phyloP scores from a whole-genome alignment of 2,888 invertebrate genomes.

The Serrognathus titanus region DNA sequence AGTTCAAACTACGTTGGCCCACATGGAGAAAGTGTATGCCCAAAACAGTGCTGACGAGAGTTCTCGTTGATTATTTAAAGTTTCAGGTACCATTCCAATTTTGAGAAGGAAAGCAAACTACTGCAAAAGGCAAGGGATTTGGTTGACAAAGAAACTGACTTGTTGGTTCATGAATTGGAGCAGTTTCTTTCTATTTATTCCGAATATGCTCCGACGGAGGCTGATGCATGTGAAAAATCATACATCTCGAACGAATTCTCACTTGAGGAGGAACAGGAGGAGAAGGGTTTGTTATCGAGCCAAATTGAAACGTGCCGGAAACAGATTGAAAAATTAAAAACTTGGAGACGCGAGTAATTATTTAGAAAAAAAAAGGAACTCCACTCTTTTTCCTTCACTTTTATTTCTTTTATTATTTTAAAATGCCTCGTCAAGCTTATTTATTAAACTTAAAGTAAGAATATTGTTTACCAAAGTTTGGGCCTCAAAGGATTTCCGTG shows the following conservation, averaged over 20 bases:
- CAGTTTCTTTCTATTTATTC: slow-evolving; percentile 1
- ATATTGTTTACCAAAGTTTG: too few species aligned
- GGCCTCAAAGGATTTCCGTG: too few species aligned
- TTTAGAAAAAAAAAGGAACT: not conserved
- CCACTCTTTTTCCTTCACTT: too few species aligned
- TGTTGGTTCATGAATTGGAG: slow-evolving; percentile 1
- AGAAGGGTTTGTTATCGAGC: not conserved
- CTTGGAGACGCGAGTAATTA: slow-evolving; percentile 1
- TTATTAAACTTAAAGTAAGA: too few species aligned
- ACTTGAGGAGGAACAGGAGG: not conserved
- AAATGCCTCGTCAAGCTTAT: too few species aligned
- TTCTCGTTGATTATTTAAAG: not conserved
- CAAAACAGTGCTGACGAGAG: not conserved
- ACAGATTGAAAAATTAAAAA: not conserved
- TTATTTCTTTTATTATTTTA: too few species aligned
- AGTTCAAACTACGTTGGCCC: slow-evolving; percentile 3
- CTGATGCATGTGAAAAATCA: not conserved
- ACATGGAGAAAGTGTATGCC: slow-evolving; percentile 5
- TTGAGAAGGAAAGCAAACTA: slow-evolving; percentile 6
- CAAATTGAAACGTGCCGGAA: not conserved
- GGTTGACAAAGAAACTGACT: slow-evolving; percentile 3
- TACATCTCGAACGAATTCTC: not conserved
- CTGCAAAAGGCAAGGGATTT: slow-evolving; percentile 1
- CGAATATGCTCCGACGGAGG: not conserved
- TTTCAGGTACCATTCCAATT: slow-evolving; percentile 10